Base-by-base conservation (phyloP, 2,888 invertebrate genomes). In the Lithophane semibrunnea region DNA sequence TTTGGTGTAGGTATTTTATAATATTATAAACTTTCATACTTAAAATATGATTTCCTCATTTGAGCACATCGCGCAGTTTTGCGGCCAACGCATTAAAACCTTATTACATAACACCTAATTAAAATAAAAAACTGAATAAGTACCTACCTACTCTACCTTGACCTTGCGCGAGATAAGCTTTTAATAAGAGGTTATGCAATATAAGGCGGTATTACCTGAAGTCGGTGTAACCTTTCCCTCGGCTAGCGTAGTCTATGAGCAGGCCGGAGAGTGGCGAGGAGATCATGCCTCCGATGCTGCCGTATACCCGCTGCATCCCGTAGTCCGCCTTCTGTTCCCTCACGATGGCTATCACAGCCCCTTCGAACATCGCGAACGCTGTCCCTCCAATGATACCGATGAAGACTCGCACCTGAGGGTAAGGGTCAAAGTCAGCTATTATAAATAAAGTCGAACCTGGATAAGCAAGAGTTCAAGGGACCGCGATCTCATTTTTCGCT, bases 291-390 rank as follows among this genome's bases (percentile, higher is more conserved):
- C 98, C 98, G 80, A 98, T 97, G 79, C 97, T 98, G 58, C 98
- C 98, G 91, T 98, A 98, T 76, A 98, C 97, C 77, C 98, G 96
- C 94, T 98, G 98, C 82, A 98, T 94, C 0, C 98, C 98, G 88
- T 98, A 98, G 94, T 98, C 98, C 0, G 98, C 98, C 86, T 97
- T 97, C 89, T 98, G 98, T 88, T 98, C 98, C 77, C 98, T 95
- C 77, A 98, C 94, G 87, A 98, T 98, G 9, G 98, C 98, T 78
- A 98, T 98, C 4, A 98, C 98, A 0, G 98, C 98, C 2, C 98
- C 98, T 93, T 98, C 98, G 91, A 98, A 98, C 98, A 98, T 98
- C 47, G 98, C 98, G 91, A 98, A 98, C 0, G 98, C 97, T 3
- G 98, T 98, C 0, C 98, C 98, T 61, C 98, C 97, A 78, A 98